These are phyloP conservation scores for Notolabrus celidotus DNA, from an alignment of 2,797 vertebrate genomes.

Conservation along the genomic window DNA sequence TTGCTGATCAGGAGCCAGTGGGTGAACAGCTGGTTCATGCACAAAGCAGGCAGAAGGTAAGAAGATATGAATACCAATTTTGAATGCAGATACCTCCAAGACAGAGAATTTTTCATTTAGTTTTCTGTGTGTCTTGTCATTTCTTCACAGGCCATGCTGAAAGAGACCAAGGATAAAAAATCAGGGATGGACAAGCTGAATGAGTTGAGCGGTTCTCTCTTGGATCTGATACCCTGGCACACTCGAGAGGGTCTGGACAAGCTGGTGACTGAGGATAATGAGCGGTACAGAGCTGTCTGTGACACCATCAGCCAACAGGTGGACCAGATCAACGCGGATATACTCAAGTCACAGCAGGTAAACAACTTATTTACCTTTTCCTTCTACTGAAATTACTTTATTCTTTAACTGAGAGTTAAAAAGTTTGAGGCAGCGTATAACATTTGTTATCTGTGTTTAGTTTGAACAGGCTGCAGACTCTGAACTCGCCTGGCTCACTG, in stretches of 20 bases:
- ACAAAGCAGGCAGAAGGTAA: constrained; percentile 92
- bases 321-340: constrained; percentile 92
- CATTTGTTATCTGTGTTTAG: constrained; percentile 76
- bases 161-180: constrained; percentile 89
- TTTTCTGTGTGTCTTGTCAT: background rate
- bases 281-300: constrained; percentile 89
- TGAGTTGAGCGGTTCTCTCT: constrained; percentile 91
- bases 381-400: background rate
- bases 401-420: background rate
- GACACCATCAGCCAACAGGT: constrained; percentile 90
- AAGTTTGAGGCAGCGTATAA: background rate
- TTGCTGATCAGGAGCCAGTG: constrained; percentile 83
- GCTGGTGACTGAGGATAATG: constrained; percentile 91
- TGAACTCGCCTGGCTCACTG: constrained; percentile 92
- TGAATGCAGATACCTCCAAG: background rate
- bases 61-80: constrained; percentile 30
- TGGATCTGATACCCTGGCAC: constrained; percentile 97
- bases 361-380: constrained; percentile 4
- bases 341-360: constrained; percentile 96
- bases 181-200: constrained; percentile 91
- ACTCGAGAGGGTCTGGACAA: constrained; percentile 94
- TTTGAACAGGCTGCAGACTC: constrained; percentile 94
- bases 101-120: constrained; percentile 2
- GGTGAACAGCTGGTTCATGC: constrained; percentile 87
- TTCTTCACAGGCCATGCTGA: constrained; percentile 87